These are phyloP conservation scores for Saccopteryx bilineata DNA, from an alignment of 2,113 vertebrate genomes.

Conservation along the genomic window DNA sequence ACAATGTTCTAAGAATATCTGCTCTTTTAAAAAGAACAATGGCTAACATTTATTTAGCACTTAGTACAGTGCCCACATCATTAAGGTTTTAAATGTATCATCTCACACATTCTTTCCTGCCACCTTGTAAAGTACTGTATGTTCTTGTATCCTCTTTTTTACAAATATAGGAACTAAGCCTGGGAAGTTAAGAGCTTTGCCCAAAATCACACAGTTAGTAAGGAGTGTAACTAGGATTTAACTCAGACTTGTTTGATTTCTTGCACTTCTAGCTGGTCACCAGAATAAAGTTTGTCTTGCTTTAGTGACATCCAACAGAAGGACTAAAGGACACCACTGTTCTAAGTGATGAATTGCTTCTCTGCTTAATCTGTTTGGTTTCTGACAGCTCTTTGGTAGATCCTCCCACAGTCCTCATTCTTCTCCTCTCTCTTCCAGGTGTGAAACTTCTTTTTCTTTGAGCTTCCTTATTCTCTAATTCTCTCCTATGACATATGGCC, in stretches of 20 bases:
- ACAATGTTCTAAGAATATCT: background rate
- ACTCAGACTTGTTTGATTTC: background rate
- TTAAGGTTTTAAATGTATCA: background rate
- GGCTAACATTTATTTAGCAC: background rate
- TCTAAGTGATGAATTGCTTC: background rate
- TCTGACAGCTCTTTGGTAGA: background rate
- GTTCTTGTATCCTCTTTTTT: background rate
- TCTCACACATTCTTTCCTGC: background rate
- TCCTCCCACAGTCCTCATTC: background rate
- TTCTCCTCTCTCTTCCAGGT: background rate
- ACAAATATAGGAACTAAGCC: background rate
- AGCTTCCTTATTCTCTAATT: background rate
- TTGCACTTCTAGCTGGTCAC: background rate
- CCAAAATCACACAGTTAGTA: background rate
- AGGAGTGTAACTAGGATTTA: background rate
- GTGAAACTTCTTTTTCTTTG: background rate
- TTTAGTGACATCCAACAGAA: background rate
- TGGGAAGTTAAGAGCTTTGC: background rate
- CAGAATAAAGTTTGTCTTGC: background rate
- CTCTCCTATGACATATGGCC: background rate
- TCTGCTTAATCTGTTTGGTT: background rate
- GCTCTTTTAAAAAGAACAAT: background rate
- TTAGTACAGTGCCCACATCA: background rate
- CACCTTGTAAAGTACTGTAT: background rate
- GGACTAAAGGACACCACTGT: background rate